Percentiles rank a stretch among this genome's conserved stretches.
These are phyloP conservation scores for Musca vetustissima DNA, from an alignment of 1,140 invertebrate species.

Conservation along the genomic window DNA sequence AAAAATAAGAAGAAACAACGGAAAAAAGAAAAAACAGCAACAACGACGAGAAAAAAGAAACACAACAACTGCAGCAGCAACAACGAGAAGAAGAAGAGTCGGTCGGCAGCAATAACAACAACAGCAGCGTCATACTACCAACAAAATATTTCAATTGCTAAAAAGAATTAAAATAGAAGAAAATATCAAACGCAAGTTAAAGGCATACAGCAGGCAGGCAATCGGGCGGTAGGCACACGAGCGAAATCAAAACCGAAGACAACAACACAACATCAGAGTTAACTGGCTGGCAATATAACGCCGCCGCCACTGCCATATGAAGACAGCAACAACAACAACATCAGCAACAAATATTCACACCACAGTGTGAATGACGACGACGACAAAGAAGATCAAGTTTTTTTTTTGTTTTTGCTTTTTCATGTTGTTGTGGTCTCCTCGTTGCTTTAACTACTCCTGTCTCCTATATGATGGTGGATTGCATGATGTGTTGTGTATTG, in stretches of 20 bases:
- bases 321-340: constrained; percentile 9
- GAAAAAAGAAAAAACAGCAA: constrained; percentile 8
- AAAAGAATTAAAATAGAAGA: not conserved
- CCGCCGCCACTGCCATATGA: constrained; percentile 1
- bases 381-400: no score
- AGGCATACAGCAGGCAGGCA: no score
- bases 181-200: constrained; percentile 2
- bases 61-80: not conserved
- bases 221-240: no score
- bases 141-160: constrained; percentile 28
- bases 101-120: no score
- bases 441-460: no score
- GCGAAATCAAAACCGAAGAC: constrained; percentile 10
- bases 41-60: constrained; percentile 22
- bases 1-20: not conserved
- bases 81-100: constrained; percentile 6
- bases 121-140: not conserved
- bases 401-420: no score
- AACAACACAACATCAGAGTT: constrained; percentile 4
- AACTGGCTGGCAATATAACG: not conserved
- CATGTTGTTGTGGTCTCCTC: no score
- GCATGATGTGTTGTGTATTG: constrained; percentile 1
- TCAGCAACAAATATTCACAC: constrained; percentile 6
- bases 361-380: not conserved
- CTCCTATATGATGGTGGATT: not conserved